phyloP scores from a whole-genome alignment of 2,113 vertebrate species.

The Pandion haliaetus region DNA sequence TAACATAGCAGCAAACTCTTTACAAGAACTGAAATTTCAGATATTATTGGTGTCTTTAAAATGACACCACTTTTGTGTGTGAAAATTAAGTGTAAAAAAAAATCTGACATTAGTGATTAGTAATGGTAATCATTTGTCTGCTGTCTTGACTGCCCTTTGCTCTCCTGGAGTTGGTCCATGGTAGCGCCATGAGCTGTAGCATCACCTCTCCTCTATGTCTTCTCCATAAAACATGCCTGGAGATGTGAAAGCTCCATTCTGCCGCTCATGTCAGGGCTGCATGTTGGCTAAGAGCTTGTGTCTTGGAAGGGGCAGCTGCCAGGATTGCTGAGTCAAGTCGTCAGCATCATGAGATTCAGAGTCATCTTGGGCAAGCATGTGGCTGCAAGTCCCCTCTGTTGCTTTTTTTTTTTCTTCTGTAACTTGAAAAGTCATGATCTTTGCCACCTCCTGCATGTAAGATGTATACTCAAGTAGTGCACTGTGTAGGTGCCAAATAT shows the following conservation, averaged over 20 bases:
- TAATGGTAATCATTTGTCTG: not conserved
- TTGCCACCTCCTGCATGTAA: not conserved
- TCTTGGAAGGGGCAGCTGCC: not conserved
- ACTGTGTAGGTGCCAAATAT: not conserved
- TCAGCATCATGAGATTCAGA: not conserved
- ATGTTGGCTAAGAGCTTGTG: not conserved
- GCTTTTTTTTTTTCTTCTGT: not conserved
- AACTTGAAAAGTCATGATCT: not conserved
- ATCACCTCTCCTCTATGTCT: not conserved
- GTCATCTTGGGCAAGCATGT: not conserved
- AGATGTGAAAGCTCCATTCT: not conserved
- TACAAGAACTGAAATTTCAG: not conserved
- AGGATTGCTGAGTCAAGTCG: not conserved
- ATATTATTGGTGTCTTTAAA: not conserved
- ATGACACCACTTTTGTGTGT: not conserved
- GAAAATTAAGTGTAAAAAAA: not conserved
- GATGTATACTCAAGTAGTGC: not conserved
- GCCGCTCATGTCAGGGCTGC: not conserved
- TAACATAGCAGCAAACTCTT: not conserved
- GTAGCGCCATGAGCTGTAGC: rapidly evolving
- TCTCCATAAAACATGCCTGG: not conserved
- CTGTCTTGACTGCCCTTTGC: not conserved
- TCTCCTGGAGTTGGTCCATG: not conserved
- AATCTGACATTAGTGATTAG: not conserved
- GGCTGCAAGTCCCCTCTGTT: not conserved